Evolutionary conservation across 1,140 invertebrate species (phyloP).

Genomic region (Lysiphlebus fabarum): DNA sequence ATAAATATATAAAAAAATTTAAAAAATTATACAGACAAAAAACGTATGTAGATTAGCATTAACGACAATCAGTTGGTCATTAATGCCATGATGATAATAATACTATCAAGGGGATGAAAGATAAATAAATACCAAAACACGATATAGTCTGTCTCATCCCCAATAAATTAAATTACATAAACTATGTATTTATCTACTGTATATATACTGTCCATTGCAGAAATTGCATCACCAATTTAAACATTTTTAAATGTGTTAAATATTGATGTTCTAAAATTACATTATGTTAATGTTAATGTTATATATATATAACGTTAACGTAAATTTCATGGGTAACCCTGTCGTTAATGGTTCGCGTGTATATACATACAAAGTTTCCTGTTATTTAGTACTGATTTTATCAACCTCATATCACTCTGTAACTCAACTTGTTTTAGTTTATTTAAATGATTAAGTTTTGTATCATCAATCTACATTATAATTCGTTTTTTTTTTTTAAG

Average conservation of each 20-base stretch:
- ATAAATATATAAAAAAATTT: too few species aligned
- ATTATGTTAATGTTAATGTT: not conserved
- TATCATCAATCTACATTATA: not conserved
- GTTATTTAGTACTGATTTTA: conserved; percentile 38
- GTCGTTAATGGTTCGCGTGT: conserved; percentile 23
- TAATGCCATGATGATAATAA: conserved; percentile 11
- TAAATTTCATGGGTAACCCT: not conserved
- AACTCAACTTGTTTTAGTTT: not conserved
- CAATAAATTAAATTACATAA: not conserved
- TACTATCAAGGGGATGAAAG: not conserved
- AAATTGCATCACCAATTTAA: too few species aligned
- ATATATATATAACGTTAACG: not conserved
- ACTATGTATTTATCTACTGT: not conserved
- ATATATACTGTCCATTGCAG: too few species aligned
- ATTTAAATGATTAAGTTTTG: not conserved
- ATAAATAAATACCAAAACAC: not conserved
- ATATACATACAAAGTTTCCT: conserved; percentile 29
- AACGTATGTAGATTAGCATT: conserved; percentile 3
- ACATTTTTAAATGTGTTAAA: too few species aligned
- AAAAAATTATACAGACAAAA: too few species aligned
- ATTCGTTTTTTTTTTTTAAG: too few species aligned
- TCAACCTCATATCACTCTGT: conserved; percentile 26
- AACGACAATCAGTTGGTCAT: conserved; percentile 7
- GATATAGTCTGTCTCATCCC: not conserved
- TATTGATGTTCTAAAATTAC: not conserved